Base-by-base conservation (phyloP, 2,888 invertebrate species). In the Ectobius pallidus region DNA sequence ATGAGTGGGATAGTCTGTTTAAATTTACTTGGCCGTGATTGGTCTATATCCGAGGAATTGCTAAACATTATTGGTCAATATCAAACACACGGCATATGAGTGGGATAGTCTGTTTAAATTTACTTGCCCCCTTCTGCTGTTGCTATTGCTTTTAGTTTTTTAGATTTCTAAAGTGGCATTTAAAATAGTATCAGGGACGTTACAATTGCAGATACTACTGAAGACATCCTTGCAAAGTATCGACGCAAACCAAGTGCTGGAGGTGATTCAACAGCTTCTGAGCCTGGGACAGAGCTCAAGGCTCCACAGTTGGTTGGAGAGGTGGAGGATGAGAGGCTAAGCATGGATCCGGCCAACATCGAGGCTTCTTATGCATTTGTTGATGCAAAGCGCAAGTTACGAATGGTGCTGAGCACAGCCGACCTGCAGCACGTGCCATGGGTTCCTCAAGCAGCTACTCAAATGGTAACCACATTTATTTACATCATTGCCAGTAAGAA, bases 191-290 rank as follows among this genome's bases (percentile, higher is more conserved):
- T n/a, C n/a, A n/a, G n/a, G n/a, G n/a, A n/a, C n/a, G n/a, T n/a
- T 67, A 44, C 22, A 11, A 25, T 46, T 72, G 3, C 83, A 80
- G 96, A 96, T 84, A 90, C 90, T 42, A 91, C 93, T 0, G 97
- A 97, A 80, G 96, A 97, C 80, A 98, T 98, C 80, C 86, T 98
- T 77, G 97, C 95, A 52, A 98, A 97, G 84, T 98, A 98, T 84
- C 87, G 97, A 3, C 88, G 90, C 77, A 90, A 91, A 81, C 86
- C 88, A 71, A 83, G 83, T 4, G 80, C 81, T 2, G 82, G 82
- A 62, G 83, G 82, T 73, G 81, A 74, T 39, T 72, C 74, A 3
- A 69, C 70, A 34, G 72, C 63, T 1, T 72, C 75, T 55, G 75
- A 71, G 1, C 70, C 67, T 32, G 75, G 72, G 18, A 71, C 70